Evolutionary conservation across 2,113 vertebrate genomes (phyloP), one percentile per base, ranked within the genome.

Genomic region (Fulmarus glacialis): DNA sequence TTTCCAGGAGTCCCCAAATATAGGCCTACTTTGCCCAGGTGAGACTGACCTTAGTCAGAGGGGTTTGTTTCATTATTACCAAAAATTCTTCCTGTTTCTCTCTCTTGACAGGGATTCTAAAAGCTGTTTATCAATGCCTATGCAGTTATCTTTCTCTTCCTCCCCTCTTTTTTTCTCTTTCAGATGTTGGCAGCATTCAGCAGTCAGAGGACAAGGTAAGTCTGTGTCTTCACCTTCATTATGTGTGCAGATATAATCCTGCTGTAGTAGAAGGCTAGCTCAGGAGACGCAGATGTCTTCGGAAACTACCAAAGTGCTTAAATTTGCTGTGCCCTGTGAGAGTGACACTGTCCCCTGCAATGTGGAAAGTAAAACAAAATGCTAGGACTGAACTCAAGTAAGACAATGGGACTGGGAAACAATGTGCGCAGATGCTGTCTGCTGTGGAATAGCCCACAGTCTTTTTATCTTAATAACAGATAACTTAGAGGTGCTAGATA

Each of bases 141-240:
- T 29, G 14, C 30, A n/a, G 15, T 40, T 89, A 36, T 16, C 11
- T 47, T 86, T 64, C 36, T 66, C 4, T 11, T 8, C 11, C 17
- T 29, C 29, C 14, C 22, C 10, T 58, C 1, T 14, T 62, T 64
- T 64, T 59, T 66, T 79, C 48, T 4, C 4, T 94, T 97, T 85
- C 90, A 98, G 97, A 89, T 90, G 52, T 9, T 64, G 77, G 91
- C 36, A 74, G 48, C 26, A 38, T 91, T 84, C 96, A 94, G 40
- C 93, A 95, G 38, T 80, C 92, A 66, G 96, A 97, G 77, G 96
- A 95, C 15, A 94, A 96, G 96, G 97, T 98, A 96, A 96, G 77
- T 16, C 66, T 42, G 5, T 53, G 11, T 48, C n/a, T 82, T 84
- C 34, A 23, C 27, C 15, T 78, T 78, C 0, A 1, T 13, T 72